Evolutionary conservation across 2,113 vertebrate genomes (phyloP), one percentile per base, ranked within the genome.

Genomic region (Coryphaenoides rupestris): DNA sequence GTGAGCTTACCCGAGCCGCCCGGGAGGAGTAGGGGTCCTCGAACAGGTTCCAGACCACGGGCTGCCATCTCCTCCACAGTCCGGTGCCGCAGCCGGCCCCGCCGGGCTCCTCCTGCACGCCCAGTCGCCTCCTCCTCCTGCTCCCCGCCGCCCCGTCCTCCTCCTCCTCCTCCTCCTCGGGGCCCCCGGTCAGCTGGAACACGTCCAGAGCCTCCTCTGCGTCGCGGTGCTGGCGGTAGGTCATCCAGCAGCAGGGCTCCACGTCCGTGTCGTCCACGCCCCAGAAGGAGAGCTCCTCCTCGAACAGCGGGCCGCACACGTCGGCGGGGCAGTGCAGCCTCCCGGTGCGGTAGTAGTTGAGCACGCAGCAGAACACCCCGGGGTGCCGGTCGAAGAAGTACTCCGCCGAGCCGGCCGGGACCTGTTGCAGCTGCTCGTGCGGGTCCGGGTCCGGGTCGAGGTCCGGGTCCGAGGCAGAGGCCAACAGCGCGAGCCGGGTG

Each of bases 191-290:
- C 75, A 98, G 91, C 88, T 98, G 95, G 62, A 98, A 98, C 83
- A 94, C 96, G 82, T 97, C 95, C 28, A 98, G 93, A 2, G 95
- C 96, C 87, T 98, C 96, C 79, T 98, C 95, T 3, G 95, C 96
- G 81, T 97, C 96, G 26, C 96, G 90, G 88, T 98, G 96, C 85
- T 98, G 95, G 66, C 96, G 79, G 86, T 97, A 97, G 28, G 92
- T 94, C 95, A 98, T 98, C 95, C 95, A 98, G 87, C 95, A 98
- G 89, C 95, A 98, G 46, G 95, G 93, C 90, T 98, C 95, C 91
- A 98, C 95, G 87, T 98, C 95, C 52, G 94, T 96, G 92, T 98
- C 95, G 84, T 96, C 95, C 90, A 98, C 95, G 76, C 95, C 95
- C 95, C 95, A 96, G 79, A 96, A 98, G 60, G 93, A 94, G 76